Evolutionary conservation across 1,140 invertebrate species (phyloP), one percentile per base, ranked within the genome.

Genomic region (Acyrthosiphon pisum): DNA sequence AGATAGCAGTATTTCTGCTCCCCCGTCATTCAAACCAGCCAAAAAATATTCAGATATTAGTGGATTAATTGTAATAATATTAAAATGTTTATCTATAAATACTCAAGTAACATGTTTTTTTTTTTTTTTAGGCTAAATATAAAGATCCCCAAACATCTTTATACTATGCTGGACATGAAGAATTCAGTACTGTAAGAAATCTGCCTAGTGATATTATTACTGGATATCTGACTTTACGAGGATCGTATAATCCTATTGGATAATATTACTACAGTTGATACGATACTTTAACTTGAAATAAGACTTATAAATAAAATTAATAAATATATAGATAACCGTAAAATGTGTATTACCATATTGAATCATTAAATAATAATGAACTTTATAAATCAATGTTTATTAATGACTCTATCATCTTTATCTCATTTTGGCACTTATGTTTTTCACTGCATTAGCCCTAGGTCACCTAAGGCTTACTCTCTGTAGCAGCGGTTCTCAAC

Each of bases 21-120:
- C 98, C 37, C 98, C 98, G 68, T 98, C 98, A 93, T 98, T 98
- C 94, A 97, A 97, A 95, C 98, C 98, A 46, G 96, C 97, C 6
- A 98, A 98, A 95, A 99, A 99, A 94, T 99, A 99, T 95, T 99
- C 98, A 0, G 98, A 99, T 95, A 97, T 99, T 92, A 98, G 98
- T 94, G 98, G 98, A 2, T 95, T 99, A 91, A 96, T 97, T 90
- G 97, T 97, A 95, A 95, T 95, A 94, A 68, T 90, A 53, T 37
- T 93, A 93, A 93, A 76, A 76, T 76, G 60, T 76, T n/a, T 76
- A 76, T n/a, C 14, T 76, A 76, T 76, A 18, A n/a, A 76, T 92
- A 90, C 46, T 50, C 68, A 68, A 81, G 37, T 92, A 44, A 46
- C 2, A 37, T 14, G 0, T 14, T 56, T 94, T 95, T 88, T 48